These are phyloP conservation scores for Anguilla rostrata DNA, from an alignment of 2,113 vertebrate genomes.

Conservation along the genomic window DNA sequence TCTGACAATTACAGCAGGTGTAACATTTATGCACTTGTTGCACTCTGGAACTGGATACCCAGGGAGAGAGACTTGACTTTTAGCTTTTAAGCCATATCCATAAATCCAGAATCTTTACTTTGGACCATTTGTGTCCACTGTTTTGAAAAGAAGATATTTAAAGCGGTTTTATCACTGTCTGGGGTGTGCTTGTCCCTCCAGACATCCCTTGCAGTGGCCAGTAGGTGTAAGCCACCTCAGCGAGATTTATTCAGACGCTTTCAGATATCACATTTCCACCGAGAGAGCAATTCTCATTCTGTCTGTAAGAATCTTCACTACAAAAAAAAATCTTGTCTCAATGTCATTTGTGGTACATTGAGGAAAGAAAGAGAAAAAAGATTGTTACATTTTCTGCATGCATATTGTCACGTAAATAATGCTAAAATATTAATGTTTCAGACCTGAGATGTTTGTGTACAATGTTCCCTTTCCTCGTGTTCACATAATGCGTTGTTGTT, in stretches of 20 bases:
- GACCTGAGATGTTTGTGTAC: not conserved
- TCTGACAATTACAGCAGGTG: constrained; percentile 1
- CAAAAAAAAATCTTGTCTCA: not conserved
- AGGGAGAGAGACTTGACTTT: not conserved
- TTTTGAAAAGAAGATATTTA: not conserved
- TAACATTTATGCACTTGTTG: not conserved
- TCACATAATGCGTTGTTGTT: not conserved
- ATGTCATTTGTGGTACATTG: not conserved
- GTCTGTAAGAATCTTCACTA: constrained; percentile 34
- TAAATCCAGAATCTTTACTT: constrained; percentile 2
- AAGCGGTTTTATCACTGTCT: constrained; percentile 31
- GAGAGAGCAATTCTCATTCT: constrained; percentile 42
- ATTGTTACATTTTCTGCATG: not conserved
- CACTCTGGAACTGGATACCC: not conserved
- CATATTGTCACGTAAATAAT: not conserved
- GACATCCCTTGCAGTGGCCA: constrained; percentile 35
- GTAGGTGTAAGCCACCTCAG: constrained; percentile 19
- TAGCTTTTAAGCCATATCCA: not conserved
- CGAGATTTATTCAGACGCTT: constrained; percentile 37
- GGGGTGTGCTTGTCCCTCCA: constrained; percentile 33
- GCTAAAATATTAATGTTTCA: not conserved
- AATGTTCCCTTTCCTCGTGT: not conserved
- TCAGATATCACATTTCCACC: constrained; percentile 40
- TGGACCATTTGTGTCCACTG: not conserved
- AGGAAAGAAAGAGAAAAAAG: not conserved